Evolutionary conservation across 2,888 invertebrate genomes (phyloP), one percentile per base, ranked within the genome.

Genomic region (Eupsilia transversa): DNA sequence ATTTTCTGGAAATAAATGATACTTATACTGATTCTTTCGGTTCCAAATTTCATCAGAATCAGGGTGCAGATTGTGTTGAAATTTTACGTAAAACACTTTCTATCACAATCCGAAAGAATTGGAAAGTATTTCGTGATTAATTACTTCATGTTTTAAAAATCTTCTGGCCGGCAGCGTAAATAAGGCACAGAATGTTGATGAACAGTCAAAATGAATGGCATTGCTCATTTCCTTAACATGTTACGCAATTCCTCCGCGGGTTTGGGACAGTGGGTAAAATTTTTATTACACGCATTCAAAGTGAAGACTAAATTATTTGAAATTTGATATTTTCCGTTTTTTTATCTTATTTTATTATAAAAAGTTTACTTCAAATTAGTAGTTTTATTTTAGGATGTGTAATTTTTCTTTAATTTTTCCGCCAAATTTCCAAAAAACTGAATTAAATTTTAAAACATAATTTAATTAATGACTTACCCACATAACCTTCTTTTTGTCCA

Each of bases 381-480:
- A 23, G 23, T 46, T 46, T 46, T 46, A 46, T 46, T 46, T 46
- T 46, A 46, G 7, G 3, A 46, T 61, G 27, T 61, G 20, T 61
- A 27, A 3, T 27, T 38, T 10, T 33, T 4, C 2, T 30, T 27
- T 2, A 17, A 56, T 56, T 33, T 35, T 14, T n/a, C 35, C n/a
- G n/a, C 1, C 6, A 17, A 35, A 4, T 35, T 7, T 7, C 30
- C 17, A 60, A n/a, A n/a, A 60, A n/a, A 41, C 0, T 5, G 0
- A 20, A 27, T 27, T 4, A 30, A 27, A 23, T 30, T 3, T 0
- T 30, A 14, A 23, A 38, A 27, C 10, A 6, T 60, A 17, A 38
- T 20, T 14, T 3, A 60, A 35, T 65, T n/a, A n/a, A n/a, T 61
- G 3, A 73, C 85, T 80, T 54, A 86, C 86, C 74, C 87, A 72